Percentiles rank a stretch among this genome's conserved stretches.
These are phyloP conservation scores for Hoplias malabaricus DNA, from an alignment of 2,113 vertebrate species.

Conservation along the genomic window DNA sequence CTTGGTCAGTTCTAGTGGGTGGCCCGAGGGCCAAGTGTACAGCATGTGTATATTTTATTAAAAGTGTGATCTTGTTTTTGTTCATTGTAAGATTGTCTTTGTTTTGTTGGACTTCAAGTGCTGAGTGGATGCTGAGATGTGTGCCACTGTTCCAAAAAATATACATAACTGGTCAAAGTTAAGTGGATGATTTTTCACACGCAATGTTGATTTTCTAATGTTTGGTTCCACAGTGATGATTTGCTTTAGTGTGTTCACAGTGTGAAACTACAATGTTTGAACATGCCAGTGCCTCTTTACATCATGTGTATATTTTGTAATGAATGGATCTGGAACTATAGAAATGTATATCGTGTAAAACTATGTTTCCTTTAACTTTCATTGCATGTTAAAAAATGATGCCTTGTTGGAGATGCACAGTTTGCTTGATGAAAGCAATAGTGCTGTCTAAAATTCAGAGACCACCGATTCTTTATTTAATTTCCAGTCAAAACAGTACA, in stretches of 20 bases:
- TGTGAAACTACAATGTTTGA: not conserved
- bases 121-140: not conserved
- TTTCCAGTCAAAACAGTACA: too few species aligned
- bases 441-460: too few species aligned
- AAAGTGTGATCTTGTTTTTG: not conserved
- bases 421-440: too few species aligned
- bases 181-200: not conserved
- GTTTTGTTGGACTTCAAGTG: not conserved
- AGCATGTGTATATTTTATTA: not conserved
- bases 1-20: not conserved
- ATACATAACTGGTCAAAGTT: not conserved
- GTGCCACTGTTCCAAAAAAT: not conserved
- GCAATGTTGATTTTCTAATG: not conserved
- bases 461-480: too few species aligned
- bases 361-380: too few species aligned
- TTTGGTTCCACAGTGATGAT: not conserved
- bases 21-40: slow-evolving; percentile 1
- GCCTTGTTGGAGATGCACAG: too few species aligned
- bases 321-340: not conserved
- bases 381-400: too few species aligned
- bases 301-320: not conserved
- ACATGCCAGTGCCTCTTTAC: not conserved
- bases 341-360: too few species aligned
- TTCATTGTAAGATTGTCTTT: not conserved
- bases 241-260: not conserved